These are phyloP conservation scores for Melanotus villosus DNA, from an alignment of 2,888 invertebrate species.

Conservation along the genomic window DNA sequence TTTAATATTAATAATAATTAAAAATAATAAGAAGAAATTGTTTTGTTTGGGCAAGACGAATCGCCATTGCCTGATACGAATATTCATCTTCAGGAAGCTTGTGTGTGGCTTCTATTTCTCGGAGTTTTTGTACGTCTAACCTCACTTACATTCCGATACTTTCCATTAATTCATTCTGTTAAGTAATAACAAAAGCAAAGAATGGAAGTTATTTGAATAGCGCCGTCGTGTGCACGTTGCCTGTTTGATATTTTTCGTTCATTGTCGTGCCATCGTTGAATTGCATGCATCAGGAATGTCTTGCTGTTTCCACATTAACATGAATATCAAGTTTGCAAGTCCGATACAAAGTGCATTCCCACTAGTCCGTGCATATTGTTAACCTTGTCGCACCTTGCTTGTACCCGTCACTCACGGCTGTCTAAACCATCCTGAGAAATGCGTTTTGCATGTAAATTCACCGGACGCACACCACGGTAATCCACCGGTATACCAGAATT, in stretches of 20 bases:
- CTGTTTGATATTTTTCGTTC: conserved; percentile 29
- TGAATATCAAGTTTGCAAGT: conserved; percentile 46
- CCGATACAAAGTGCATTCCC: conserved; percentile 47
- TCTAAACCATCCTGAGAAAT: conserved; percentile 44
- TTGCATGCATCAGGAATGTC: conserved; percentile 37
- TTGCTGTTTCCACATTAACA: conserved; percentile 40
- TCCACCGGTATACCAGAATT: conserved; percentile 26
- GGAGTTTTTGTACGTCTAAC: too few relatives aligned
- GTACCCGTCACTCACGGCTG: conserved; percentile 48
- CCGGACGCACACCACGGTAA: conserved; percentile 40
- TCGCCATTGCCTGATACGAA: too few relatives aligned
- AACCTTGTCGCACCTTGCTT: conserved; percentile 51
- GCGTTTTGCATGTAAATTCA: conserved; percentile 49
- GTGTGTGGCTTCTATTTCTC: too few relatives aligned
- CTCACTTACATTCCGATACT: background rate
- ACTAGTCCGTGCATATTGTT: conserved; percentile 48
- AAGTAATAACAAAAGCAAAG: background rate
- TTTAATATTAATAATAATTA: too few relatives aligned
- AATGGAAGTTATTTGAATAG: conserved; percentile 1
- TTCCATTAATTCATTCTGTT: background rate
- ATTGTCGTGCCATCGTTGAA: conserved; percentile 29
- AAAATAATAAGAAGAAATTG: too few relatives aligned
- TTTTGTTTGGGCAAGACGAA: too few relatives aligned
- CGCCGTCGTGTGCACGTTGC: background rate
- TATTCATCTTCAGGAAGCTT: too few relatives aligned